Evolutionary conservation across 1,140 invertebrate genomes (phyloP), one percentile per base, ranked within the genome.

Genomic region (Olivierus martensii): DNA sequence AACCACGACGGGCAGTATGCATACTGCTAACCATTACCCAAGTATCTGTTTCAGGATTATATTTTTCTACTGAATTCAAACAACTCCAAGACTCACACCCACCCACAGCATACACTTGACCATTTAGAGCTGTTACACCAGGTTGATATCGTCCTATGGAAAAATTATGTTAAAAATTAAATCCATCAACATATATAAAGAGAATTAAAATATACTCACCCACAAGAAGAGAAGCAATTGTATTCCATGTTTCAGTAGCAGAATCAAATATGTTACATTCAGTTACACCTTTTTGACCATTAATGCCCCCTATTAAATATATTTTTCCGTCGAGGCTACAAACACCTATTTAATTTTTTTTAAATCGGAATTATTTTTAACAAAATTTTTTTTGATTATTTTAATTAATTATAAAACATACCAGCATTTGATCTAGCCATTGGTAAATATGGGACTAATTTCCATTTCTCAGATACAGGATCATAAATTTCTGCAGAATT

Each of bases 231-330:
- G 77, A 67, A 46, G 81, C 77, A 52, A 86, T 79, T 22, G 74
- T 71, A 3, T 66, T 66, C 86, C 86, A 90, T 15, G 65, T 63
- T 52, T 77, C 72, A 2, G 67, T 73, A 1, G 68, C 64, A 2
- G 81, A 78, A 63, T 79, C 71, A 64, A 79, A 87, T 9, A 81
- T 73, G 66, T 88, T 80, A 70, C 84, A 86, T 56, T 81, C 77
- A 55, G 78, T 78, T 34, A 87, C 77, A 35, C 79, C 82, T 51
- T 72, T 68, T 63, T 87, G 81, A 34, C 82, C 85, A 60, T 79
- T 81, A 77, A 81, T 84, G 28, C 87, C 87, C 35, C 87, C 87
- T 51, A 87, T 74, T 63, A 82, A 82, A 70, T 82, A 87, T 49
- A 87, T 72, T 53, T 77, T 73, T n/a, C 70, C 76, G 59, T 80